Evolutionary conservation across 2,888 invertebrate species (phyloP).

Genomic region (Meteorus colon): DNA sequence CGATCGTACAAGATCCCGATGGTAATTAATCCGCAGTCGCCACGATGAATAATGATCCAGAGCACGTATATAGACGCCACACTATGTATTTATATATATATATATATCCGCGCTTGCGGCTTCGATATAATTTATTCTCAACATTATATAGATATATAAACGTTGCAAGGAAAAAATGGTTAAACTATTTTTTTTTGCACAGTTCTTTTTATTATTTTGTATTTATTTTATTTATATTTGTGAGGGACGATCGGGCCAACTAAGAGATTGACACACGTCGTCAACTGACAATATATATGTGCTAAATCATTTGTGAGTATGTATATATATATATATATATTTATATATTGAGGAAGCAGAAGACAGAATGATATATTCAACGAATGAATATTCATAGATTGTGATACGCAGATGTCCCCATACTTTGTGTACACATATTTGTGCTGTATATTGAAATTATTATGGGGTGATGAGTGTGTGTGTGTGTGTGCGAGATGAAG

Average conservation of each 20-base stretch:
- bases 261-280: slow-evolving; percentile 32
- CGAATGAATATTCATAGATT: slow-evolving; percentile 41
- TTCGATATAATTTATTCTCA: slow-evolving; percentile 20
- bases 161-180: neutral
- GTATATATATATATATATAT: neutral
- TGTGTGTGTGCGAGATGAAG: neutral
- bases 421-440: slow-evolving; percentile 7
- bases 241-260: slow-evolving; percentile 5
- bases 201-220: neutral
- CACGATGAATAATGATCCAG: slow-evolving; percentile 44
- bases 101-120: neutral
- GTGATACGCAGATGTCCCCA: slow-evolving; percentile 27
- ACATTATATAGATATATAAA: neutral
- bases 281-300: slow-evolving; percentile 29
- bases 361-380: slow-evolving; percentile 42
- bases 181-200: neutral
- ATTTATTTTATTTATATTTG: neutral
- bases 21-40: slow-evolving; percentile 68
- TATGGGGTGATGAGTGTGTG: slow-evolving; percentile 13
- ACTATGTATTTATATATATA: neutral
- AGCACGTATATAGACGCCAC: slow-evolving; percentile 43
- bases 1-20: slow-evolving; percentile 66
- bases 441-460: slow-evolving; percentile 1
- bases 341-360: slow-evolving; percentile 11
- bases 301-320: slow-evolving; percentile 22